These are phyloP conservation scores for Spermophilus dauricus DNA, from an alignment of 2,113 vertebrate genomes.

Conservation along the genomic window DNA sequence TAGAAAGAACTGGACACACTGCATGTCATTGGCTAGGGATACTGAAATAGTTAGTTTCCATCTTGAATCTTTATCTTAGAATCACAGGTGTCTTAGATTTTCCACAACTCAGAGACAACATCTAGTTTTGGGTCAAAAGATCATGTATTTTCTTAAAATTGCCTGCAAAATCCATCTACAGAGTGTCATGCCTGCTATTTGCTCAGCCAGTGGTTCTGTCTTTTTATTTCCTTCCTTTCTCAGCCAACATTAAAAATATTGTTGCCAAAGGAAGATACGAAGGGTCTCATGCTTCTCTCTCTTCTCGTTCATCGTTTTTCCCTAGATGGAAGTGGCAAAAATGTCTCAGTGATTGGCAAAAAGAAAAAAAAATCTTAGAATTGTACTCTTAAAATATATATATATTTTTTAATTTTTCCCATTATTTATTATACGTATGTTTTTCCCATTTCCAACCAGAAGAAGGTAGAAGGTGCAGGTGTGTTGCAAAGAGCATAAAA, in stretches of 20 bases:
- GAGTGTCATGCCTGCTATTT: neutral
- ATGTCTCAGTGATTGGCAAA: neutral
- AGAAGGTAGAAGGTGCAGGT: neutral
- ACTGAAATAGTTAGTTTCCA: neutral
- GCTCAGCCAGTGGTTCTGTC: neutral
- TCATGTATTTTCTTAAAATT: neutral
- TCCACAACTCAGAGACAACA: neutral
- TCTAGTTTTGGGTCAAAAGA: conserved; percentile 24
- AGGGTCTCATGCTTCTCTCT: neutral
- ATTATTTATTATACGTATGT: too few relatives aligned
- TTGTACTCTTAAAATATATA: neutral
- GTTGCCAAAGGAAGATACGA: neutral
- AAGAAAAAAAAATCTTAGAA: neutral
- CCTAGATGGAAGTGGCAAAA: neutral
- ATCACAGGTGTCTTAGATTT: conserved; percentile 39
- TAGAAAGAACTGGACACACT: neutral
- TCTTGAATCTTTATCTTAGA: conserved; percentile 35
- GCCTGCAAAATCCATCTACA: neutral
- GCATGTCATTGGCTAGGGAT: neutral
- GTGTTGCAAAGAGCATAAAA: neutral
- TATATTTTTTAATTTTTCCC: too few relatives aligned
- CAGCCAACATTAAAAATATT: conserved; percentile 4
- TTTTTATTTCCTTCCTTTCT: conserved; percentile 27
- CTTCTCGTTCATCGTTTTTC: conserved; percentile 24
- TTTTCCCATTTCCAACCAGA: neutral